Evolutionary conservation across 2,113 vertebrate genomes (phyloP), one percentile per base, ranked within the genome.

Genomic region (Embiotoca jacksoni): DNA sequence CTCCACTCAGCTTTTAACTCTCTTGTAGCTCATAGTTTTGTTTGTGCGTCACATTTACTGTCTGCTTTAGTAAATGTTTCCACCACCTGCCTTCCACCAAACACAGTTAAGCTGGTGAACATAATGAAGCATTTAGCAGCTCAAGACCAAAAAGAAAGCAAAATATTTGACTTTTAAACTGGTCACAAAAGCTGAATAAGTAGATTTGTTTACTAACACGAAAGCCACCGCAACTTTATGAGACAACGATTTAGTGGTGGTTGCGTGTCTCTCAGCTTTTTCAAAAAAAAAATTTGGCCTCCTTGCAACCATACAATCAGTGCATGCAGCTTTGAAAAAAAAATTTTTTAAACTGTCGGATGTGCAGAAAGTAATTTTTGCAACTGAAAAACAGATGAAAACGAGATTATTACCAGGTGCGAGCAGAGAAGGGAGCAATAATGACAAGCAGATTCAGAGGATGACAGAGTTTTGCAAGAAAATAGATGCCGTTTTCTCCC

Each of bases 401-500:
- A 56, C 0, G 3, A 73, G 72, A 77, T 76, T 15, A 55, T 6
- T 33, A 23, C 23, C 71, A 79, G 68, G 61, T 71, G 70, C 2
- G 7, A 61, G 50, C 6, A 0, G 8, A 37, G 54, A 57, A 10
- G 16, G 31, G 41, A 69, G 72, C 4, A 44, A 58, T 67, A 23
- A 66, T 33, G 9, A 32, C 11, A 9, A 54, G 15, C 36, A 57
- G 49, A 64, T 52, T 74, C 31, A 1, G 3, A 64, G 67, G 73
- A 82, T 80, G 68, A n/a, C 5, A 15, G 46, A 46, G 7, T 50
- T 83, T 69, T 7, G 4, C 52, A 58, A 49, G 33, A 70, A 70
- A 71, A 81, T 74, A 36, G 76, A 69, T 1, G 1, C 75, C 50
- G 0, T 62, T 49, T 68, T 81, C 46, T 82, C 52, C 53, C 39